phyloP scores from a whole-genome alignment of 1,140 invertebrate genomes.

The Gonatopus flavifemur region DNA sequence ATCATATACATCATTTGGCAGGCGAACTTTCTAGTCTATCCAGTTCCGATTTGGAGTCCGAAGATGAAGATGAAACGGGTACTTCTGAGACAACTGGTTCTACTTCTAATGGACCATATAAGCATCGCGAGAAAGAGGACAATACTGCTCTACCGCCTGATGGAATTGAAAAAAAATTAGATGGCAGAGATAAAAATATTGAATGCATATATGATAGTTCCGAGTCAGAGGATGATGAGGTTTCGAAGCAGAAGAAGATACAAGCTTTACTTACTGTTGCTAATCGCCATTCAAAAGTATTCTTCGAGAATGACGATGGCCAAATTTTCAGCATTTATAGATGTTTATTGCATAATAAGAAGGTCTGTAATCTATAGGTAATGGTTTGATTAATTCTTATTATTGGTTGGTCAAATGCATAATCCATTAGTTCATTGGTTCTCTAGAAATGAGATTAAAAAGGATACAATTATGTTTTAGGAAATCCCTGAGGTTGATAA shows the following conservation, averaged over 20 bases:
- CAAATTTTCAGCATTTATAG: constrained; percentile 74
- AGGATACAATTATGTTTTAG: constrained; percentile 51
- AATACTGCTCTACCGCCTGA: constrained; percentile 10
- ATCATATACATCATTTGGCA: constrained; percentile 34
- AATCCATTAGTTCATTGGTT: too few relatives aligned
- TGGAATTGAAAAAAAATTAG: constrained; percentile 23
- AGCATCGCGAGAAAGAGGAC: constrained; percentile 18
- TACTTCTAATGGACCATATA: constrained; percentile 22
- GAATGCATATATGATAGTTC: constrained; percentile 41
- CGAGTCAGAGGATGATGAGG: constrained; percentile 38
- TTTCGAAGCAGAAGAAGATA: constrained; percentile 34
- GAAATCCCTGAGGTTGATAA: constrained; percentile 52
- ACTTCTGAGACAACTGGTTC: constrained; percentile 56
- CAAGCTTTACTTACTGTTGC: constrained; percentile 57
- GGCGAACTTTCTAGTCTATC: constrained; percentile 78
- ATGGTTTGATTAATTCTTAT: too few relatives aligned
- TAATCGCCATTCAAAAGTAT: constrained; percentile 68
- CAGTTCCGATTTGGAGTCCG: constrained; percentile 69
- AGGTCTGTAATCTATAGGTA: constrained; percentile 52
- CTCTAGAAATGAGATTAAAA: constrained; percentile 43
- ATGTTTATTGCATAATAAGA: constrained; percentile 69
- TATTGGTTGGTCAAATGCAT: too few relatives aligned
- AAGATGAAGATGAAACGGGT: constrained; percentile 58
- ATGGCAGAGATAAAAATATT: constrained; percentile 23
- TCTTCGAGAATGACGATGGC: constrained; percentile 68